These are phyloP conservation scores for Naso thynnoides DNA, from an alignment of 2,797 vertebrate genomes.

Conservation along the genomic window DNA sequence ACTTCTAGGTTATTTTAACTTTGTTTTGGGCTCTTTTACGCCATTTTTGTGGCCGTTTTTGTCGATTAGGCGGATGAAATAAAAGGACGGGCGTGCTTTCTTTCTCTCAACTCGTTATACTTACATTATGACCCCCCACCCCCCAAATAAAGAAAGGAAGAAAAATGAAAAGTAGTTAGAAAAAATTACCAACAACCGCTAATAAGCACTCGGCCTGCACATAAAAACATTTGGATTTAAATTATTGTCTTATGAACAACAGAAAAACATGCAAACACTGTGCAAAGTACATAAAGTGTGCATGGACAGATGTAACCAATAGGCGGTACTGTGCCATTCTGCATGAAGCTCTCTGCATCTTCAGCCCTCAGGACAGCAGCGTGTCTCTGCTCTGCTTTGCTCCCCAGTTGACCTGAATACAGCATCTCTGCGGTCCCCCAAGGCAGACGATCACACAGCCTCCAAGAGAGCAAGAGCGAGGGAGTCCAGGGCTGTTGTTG, in stretches of 20 bases:
- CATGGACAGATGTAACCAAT: slow-evolving; percentile 79
- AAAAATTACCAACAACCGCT: too few relatives aligned
- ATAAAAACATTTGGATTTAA: not conserved
- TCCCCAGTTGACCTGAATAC: slow-evolving; percentile 90
- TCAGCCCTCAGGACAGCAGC: slow-evolving; percentile 74
- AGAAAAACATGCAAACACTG: not conserved
- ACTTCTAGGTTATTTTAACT: too few relatives aligned
- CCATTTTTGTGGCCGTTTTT: not conserved
- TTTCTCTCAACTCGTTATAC: not conserved
- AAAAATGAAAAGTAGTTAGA: not conserved
- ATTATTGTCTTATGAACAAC: not conserved
- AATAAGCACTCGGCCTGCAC: too few relatives aligned
- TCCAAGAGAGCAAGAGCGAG: slow-evolving; percentile 40
- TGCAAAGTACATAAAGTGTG: slow-evolving; percentile 47
- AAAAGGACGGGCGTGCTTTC: not conserved
- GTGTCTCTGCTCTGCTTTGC: slow-evolving; percentile 79
- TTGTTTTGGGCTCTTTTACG: not conserved
- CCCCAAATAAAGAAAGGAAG: too few relatives aligned
- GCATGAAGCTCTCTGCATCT: slow-evolving; percentile 58
- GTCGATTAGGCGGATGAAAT: not conserved
- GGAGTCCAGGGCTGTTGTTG: slow-evolving; percentile 4
- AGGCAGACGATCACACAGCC: slow-evolving; percentile 70
- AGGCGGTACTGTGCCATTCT: slow-evolving; percentile 75
- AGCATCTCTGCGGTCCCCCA: slow-evolving; percentile 75
- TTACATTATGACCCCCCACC: not conserved